These are phyloP conservation scores for Tretioscincus oriximinensis DNA, from an alignment of 2,113 vertebrate species.

Conservation along the genomic window DNA sequence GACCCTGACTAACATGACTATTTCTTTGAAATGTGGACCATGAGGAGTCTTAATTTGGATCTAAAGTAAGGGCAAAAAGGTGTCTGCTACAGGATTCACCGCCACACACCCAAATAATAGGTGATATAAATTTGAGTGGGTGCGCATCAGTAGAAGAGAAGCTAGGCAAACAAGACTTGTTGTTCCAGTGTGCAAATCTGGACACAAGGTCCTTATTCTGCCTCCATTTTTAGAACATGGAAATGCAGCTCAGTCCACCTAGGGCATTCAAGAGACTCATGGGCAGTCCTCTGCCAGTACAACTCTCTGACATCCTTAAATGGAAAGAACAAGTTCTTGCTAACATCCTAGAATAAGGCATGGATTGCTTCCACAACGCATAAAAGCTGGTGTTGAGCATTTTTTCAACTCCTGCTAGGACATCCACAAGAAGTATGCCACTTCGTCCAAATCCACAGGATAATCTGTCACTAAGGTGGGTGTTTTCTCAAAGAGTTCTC, in stretches of 20 bases:
- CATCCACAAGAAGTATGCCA: constrained; percentile 89
- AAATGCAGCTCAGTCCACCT: neutral
- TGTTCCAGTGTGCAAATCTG: neutral
- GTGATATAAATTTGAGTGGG: fast-evolving
- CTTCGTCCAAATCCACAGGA: constrained; percentile 89
- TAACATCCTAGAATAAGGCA: constrained; percentile 56
- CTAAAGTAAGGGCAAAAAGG: too few relatives aligned
- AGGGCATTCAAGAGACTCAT: neutral
- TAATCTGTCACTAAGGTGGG: constrained; percentile 89
- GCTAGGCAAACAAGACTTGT: neutral
- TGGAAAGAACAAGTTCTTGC: constrained; percentile 50
- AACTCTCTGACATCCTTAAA: neutral
- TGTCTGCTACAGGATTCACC: too few relatives aligned
- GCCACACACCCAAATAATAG: neutral
- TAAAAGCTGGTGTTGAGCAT: neutral
- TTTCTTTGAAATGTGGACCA: too few relatives aligned
- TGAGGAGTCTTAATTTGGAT: too few relatives aligned
- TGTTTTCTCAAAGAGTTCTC: constrained; percentile 89
- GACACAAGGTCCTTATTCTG: neutral
- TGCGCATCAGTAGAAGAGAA: neutral
- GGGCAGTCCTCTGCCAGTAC: constrained; percentile 9
- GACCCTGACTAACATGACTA: too few relatives aligned
- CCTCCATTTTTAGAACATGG: neutral
- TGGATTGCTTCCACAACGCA: constrained; percentile 18
- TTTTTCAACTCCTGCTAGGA: constrained; percentile 35